Conservation (phyloP, 2,888 invertebrate genomes). For the Beris morrisii region DNA sequence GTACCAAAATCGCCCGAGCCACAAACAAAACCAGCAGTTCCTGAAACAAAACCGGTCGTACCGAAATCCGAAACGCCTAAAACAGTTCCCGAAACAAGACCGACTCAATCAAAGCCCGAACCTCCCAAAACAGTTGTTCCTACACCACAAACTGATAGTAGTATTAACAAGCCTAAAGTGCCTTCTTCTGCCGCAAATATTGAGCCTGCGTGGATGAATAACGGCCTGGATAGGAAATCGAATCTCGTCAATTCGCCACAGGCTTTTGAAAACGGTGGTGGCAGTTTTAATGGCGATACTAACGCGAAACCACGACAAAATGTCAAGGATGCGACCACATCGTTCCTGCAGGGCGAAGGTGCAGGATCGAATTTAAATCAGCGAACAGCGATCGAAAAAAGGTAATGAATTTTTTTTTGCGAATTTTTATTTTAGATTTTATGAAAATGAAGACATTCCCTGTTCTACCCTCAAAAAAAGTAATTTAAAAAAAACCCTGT, state of each 20-base stretch:
- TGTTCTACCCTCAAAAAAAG: too few species aligned
- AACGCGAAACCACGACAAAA: slow-evolving; percentile 35
- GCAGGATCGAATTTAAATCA: slow-evolving; percentile 19
- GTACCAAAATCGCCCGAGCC: slow-evolving; percentile 19
- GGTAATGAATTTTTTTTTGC: slow-evolving; percentile 26
- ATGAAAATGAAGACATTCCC: neutral
- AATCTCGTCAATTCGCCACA: slow-evolving; percentile 41
- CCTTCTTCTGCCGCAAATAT: slow-evolving; percentile 40
- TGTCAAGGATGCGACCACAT: slow-evolving; percentile 50
- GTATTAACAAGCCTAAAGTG: slow-evolving; percentile 43
- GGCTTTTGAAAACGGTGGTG: slow-evolving; percentile 46
- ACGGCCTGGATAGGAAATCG: slow-evolving; percentile 45
- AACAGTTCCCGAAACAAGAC: slow-evolving; percentile 31
- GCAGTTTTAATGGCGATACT: slow-evolving; percentile 43
- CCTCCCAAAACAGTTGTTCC: neutral
- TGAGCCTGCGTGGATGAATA: slow-evolving; percentile 35
- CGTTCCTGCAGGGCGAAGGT: slow-evolving; percentile 50
- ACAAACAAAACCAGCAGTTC: slow-evolving; percentile 14
- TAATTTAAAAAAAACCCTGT: too few species aligned
- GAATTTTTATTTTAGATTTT: slow-evolving; percentile 1
- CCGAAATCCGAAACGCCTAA: neutral
- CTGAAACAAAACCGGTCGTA: slow-evolving; percentile 15
- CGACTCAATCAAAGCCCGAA: slow-evolving; percentile 46
- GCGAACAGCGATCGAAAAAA: slow-evolving; percentile 17
- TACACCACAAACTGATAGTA: neutral